Percentiles rank a stretch among this genome's conserved stretches.
phyloP scores from a whole-genome alignment of 2,797 vertebrate species.

The Hirundo rustica region DNA sequence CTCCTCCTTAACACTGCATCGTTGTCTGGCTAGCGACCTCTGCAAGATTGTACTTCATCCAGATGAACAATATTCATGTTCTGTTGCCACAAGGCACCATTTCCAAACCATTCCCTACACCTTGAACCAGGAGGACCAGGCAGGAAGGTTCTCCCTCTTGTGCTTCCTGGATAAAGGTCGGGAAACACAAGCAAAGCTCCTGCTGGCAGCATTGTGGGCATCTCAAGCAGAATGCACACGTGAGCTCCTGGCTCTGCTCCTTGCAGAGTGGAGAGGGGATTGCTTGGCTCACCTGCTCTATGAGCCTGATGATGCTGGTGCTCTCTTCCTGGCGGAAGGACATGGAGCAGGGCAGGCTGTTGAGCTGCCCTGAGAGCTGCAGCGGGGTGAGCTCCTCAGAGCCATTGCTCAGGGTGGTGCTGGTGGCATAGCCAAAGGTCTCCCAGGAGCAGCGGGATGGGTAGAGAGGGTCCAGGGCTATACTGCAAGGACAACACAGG shows the following conservation, averaged over 20 bases:
- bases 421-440: constrained; percentile 92
- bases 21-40: not conserved
- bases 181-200: not conserved
- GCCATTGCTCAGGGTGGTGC: constrained; percentile 80
- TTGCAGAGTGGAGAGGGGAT: not conserved
- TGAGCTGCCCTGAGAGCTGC: constrained; percentile 90
- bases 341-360: constrained; percentile 92
- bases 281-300: constrained; percentile 86
- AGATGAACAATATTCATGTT: not conserved
- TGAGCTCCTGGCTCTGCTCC: not conserved
- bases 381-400: constrained; percentile 86
- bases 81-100: not conserved
- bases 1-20: not conserved
- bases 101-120: not conserved
- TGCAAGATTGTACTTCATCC: not conserved
- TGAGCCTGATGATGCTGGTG: constrained; percentile 94
- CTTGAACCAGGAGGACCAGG: not conserved
- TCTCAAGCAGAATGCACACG: fast-evolving
- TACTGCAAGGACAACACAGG: constrained; percentile 74
- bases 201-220: not conserved
- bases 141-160: not conserved
- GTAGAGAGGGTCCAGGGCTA: constrained; percentile 94
- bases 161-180: not conserved
- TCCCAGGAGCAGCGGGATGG: constrained; percentile 99
- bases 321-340: constrained; percentile 95